A percentile compares a stretch with the other conserved stretches of the same genome.
Conservation (phyloP, 2,797 vertebrate species). For the Gymnoscopelus braueri region DNA sequence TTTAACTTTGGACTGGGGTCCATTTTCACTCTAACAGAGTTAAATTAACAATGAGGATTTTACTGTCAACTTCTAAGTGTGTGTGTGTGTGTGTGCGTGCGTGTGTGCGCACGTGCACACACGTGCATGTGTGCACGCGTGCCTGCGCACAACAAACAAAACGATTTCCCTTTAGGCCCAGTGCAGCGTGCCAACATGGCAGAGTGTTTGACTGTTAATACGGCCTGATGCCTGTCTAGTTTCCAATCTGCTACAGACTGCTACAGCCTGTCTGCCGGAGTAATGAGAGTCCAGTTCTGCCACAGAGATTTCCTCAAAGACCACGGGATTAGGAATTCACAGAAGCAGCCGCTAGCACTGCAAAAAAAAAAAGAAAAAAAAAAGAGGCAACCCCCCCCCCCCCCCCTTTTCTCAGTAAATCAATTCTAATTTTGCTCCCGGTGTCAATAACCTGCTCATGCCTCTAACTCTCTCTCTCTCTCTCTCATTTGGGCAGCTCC, state of each 20-base stretch:
- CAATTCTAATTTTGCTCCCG: constrained; percentile 16
- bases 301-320: constrained; percentile 71
- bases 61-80: no score
- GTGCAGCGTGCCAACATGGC: constrained; percentile 46
- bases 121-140: no score
- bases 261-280: constrained; percentile 58
- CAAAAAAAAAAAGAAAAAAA: constrained; percentile 30
- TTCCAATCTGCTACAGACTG: constrained; percentile 66
- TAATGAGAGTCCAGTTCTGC: constrained; percentile 67
- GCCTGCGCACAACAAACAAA: no score
- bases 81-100: no score
- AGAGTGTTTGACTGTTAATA: constrained; percentile 66
- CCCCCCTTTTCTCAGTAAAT: constrained; percentile 44
- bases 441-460: background rate
- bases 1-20: no score
- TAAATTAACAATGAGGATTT: no score
- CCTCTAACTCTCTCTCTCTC: constrained; percentile 39
- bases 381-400: constrained; percentile 40
- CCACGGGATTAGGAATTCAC: constrained; percentile 71
- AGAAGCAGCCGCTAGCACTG: constrained; percentile 45
- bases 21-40: no score
- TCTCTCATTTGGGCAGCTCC: constrained; percentile 29
- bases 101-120: no score
- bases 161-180: constrained; percentile 43
- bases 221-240: constrained; percentile 63